Conservation (phyloP, 2,888 invertebrate genomes). For the Vannuccia rotundouncinata region DNA sequence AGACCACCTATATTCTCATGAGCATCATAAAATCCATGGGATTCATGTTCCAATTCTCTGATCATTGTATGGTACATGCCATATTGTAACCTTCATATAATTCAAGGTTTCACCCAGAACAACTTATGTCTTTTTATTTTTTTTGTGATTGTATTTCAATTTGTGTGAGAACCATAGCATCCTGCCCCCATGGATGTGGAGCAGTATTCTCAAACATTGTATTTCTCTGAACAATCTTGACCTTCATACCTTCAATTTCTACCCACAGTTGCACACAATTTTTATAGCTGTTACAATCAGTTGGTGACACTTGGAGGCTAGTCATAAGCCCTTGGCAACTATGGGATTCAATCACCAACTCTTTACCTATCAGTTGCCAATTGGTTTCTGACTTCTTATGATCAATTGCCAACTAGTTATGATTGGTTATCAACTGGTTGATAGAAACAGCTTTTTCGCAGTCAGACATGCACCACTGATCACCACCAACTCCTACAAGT, state of each 20-base stretch:
- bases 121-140: background rate
- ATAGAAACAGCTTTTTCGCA: constrained; percentile 15
- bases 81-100: background rate
- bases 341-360: background rate
- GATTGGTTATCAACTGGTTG: background rate
- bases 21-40: background rate
- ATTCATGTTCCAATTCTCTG: background rate
- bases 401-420: background rate
- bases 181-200: background rate
- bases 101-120: background rate
- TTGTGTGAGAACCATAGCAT: background rate
- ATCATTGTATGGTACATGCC: background rate
- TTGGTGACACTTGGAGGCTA: background rate
- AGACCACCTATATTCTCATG: too few relatives aligned
- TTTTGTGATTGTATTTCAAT: background rate
- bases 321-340: background rate
- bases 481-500: background rate
- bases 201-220: background rate
- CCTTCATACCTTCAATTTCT: background rate
- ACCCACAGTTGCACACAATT: background rate
- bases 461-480: constrained; percentile 21
- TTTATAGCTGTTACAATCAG: background rate
- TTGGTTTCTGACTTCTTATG: background rate
- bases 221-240: background rate
- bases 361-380: background rate